Conservation (phyloP, 2,888 invertebrate species). For the Xanthia icteritia region DNA sequence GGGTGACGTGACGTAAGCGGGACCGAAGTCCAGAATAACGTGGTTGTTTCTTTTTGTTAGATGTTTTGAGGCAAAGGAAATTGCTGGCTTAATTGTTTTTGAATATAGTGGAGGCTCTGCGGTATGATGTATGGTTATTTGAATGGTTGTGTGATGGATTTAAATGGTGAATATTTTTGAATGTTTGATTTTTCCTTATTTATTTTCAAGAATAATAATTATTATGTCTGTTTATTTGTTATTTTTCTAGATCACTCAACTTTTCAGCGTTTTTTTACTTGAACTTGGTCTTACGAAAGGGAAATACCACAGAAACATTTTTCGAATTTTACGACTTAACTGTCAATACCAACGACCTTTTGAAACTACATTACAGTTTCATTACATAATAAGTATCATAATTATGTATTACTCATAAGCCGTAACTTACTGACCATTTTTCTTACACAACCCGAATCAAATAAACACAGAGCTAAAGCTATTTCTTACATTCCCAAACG, state of each 20-base stretch:
- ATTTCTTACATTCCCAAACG: constrained; percentile 14
- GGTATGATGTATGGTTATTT: constrained; percentile 27
- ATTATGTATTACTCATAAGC: background rate
- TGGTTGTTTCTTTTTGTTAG: constrained; percentile 29
- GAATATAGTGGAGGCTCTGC: constrained; percentile 11
- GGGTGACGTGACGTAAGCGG: constrained; percentile 64
- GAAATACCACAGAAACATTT: background rate
- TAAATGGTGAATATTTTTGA: background rate
- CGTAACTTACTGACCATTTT: background rate
- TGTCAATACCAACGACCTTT: background rate
- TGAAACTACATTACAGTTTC: background rate
- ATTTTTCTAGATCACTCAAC: background rate
- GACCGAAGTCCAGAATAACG: constrained; percentile 31
- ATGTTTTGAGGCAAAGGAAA: constrained; percentile 32
- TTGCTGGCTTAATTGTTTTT: constrained; percentile 53
- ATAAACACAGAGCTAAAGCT: constrained; percentile 6
- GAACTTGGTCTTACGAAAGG: background rate
- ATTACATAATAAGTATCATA: constrained; percentile 18
- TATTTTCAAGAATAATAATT: background rate
- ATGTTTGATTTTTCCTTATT: background rate
- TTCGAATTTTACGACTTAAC: background rate
- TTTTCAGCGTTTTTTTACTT: background rate
- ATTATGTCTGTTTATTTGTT: background rate
- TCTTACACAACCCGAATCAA: constrained; percentile 27
- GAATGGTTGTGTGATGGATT: constrained; percentile 1